Evolutionary conservation across 2,797 vertebrate genomes (phyloP), one percentile per base, ranked within the genome.

Genomic region (Bovichtus variegatus): DNA sequence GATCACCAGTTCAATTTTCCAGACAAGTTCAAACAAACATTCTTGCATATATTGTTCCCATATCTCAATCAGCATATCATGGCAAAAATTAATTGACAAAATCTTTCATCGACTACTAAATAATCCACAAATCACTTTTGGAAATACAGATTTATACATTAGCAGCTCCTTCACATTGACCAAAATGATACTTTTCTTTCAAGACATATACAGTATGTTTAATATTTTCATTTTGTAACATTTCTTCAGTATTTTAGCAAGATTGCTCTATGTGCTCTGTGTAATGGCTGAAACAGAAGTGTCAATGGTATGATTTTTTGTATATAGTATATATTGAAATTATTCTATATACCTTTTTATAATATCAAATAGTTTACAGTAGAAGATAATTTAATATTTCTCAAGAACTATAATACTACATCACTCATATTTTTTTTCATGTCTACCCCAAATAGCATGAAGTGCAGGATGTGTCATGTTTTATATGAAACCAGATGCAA

Each of bases 291-390:
- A 40, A 12, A 53, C 68, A 74, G 34, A 58, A 31, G 51, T 4
- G 47, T 49, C 47, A 44, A 63, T 12, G n/a, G 27, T 59, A 36
- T 54, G 11, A 6, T 60, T 44, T 12, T 51, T 61, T 83, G 64
- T 83, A 68, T 59, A 81, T 78, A 74, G 27, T 68, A 68, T 76
- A 81, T 50, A 81, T 54, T 59, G 1, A 71, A 29, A 55, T 59
- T 12, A 44, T 23, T 60, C 34, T 40, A 66, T 67, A 53, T 70
- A 67, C 59, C 34, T 64, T 82, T 78, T 79, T 73, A 72, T 69
- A 64, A 64, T 55, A 65, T 47, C 7, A 55, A 13, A 61, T 64
- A 76, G 68, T 83, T 76, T 66, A 70, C 21, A 76, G 44, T 71
- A 67, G 25, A 54, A 59, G 6, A 53, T 21, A 4, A 57, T 55